Percentiles rank a stretch among this genome's conserved stretches.
These are phyloP conservation scores for Dasypus novemcinctus DNA, from an alignment of 2,113 vertebrate genomes.

Conservation along the genomic window DNA sequence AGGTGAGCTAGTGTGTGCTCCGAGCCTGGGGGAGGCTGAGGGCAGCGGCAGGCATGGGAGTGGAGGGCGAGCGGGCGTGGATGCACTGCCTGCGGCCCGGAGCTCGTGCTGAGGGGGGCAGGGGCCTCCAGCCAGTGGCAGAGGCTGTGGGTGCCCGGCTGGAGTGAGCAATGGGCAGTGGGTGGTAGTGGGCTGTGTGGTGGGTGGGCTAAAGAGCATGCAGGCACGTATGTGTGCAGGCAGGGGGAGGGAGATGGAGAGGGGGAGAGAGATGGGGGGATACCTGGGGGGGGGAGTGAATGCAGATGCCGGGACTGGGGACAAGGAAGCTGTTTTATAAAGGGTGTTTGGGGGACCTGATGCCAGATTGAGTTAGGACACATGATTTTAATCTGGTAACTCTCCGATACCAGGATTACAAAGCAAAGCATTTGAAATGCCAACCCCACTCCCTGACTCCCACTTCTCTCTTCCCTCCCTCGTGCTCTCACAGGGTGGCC, in stretches of 20 bases:
- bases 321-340: neutral
- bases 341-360: neutral
- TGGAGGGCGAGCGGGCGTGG: rapidly evolving
- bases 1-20: constrained; percentile 56
- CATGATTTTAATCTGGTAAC: neutral
- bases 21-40: neutral
- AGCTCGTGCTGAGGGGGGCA: neutral
- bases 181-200: neutral
- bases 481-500: neutral
- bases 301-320: neutral
- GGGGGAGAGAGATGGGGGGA: no score
- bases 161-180: neutral
- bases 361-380: neutral
- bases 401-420: neutral
- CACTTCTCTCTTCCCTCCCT: neutral
- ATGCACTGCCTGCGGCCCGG: rapidly evolving
- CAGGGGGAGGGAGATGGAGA: rapidly evolving
- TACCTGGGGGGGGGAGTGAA: rapidly evolving
- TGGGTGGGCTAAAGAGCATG: neutral
- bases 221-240: neutral
- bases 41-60: neutral
- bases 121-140: neutral
- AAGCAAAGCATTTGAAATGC: neutral
- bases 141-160: neutral
- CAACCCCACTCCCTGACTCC: neutral